These are phyloP conservation scores for Bufotes viridis DNA, from an alignment of 2,797 vertebrate species.

Conservation along the genomic window DNA sequence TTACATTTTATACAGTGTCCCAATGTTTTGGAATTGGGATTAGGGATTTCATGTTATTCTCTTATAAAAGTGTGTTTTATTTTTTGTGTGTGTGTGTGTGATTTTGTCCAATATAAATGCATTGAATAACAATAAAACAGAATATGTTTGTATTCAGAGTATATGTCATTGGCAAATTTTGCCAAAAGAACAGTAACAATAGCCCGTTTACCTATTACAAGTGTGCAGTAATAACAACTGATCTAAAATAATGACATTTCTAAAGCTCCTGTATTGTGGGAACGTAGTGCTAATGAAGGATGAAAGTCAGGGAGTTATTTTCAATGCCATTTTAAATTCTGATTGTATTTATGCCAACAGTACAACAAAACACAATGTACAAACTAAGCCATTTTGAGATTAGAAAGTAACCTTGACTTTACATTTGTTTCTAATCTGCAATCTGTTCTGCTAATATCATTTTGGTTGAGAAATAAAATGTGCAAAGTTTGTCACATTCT, in stretches of 20 bases:
- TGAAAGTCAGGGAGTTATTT: neutral
- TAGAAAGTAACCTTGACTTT: conserved; percentile 36
- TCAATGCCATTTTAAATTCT: neutral
- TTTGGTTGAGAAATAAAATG: neutral
- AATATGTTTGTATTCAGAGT: neutral
- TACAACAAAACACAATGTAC: conserved; percentile 10
- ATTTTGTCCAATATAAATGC: neutral
- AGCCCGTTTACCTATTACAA: neutral
- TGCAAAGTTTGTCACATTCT: conserved; percentile 53
- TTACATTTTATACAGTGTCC: too few species aligned
- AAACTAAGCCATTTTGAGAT: conserved; percentile 21
- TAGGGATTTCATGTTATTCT: too few species aligned
- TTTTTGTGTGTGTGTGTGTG: too few species aligned
- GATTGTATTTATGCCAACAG: conserved; percentile 2
- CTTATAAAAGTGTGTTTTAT: too few species aligned
- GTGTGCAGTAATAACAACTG: neutral
- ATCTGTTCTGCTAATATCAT: conserved; percentile 45
- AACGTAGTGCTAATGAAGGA: neutral
- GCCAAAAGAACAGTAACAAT: neutral
- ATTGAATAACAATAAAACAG: neutral
- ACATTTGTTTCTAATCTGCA: conserved; percentile 45
- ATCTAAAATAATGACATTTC: neutral
- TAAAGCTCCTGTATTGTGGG: neutral
- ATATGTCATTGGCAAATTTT: neutral
- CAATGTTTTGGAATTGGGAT: too few species aligned